Base-by-base conservation (phyloP, 2,888 invertebrate genomes). In the Coelopa pilipes region DNA sequence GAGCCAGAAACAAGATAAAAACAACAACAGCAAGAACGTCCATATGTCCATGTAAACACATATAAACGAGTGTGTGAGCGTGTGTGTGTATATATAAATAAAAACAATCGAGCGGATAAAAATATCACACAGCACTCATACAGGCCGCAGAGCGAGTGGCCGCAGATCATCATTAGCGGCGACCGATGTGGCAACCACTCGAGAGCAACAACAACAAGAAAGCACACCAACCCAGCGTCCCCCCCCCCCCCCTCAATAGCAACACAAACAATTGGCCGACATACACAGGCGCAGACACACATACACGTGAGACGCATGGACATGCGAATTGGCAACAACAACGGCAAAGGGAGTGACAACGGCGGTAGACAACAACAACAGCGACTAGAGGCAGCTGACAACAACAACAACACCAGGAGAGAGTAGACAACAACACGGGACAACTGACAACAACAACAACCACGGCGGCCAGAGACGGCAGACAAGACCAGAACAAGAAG, bases 51-150 rank as follows among this genome's bases (percentile, higher is more conserved):
- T 34, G 34, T 34, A 34, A 34, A 34, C 7, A 34, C 34, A 34
- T 34, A 34, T 34, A 50, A 49, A 65, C 9, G 19, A 45, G 24
- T 21, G 62, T 62, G 34, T 62, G 34, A n/a, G 47, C 19, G 17
- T 62, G 15, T 60, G 50, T 70, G 49, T 24, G 62, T 24, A 47
- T 24, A 66, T n/a, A 49, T 24, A 71, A 71, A 63, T 45, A 53
- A 71, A 71, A 71, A 71, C 71, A 71, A 71, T 55, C 55, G 55
- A 73, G 73, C 73, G 68, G 62, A 53, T 69, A 69, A 69, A 73
- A 73, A 73, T 69, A 73, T 72, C 65, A n/a, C 69, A 50, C 55
- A 67, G 46, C 34, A 34, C 34, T 34, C 34, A 34, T 34, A 34
- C 34, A 34, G 34, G 34, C 34, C 34, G 34, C 17, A 57, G 34